Evolutionary conservation across 2,797 vertebrate species (phyloP).

Genomic region (Catostomus latipinnis): DNA sequence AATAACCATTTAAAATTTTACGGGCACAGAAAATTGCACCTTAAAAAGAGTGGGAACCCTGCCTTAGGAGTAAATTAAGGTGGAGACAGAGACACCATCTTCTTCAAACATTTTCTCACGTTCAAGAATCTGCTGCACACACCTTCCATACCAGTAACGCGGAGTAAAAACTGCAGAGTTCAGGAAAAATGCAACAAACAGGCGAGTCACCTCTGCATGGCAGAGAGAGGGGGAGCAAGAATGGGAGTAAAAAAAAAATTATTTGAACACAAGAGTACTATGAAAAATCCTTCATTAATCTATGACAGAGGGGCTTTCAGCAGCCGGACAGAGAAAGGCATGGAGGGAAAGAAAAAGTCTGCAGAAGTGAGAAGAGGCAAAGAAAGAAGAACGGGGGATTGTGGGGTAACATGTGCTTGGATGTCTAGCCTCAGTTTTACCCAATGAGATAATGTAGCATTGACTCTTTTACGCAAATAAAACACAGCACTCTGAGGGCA

Average conservation of each 20-base stretch:
- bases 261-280: conserved; percentile 69
- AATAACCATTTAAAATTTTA: too few relatives aligned
- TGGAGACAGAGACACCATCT: neutral
- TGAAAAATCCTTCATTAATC: conserved; percentile 80
- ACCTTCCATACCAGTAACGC: neutral
- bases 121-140: neutral
- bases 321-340: conserved; percentile 55
- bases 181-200: conserved; percentile 59
- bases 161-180: conserved; percentile 67
- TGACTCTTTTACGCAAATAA: conserved; percentile 54
- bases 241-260: neutral
- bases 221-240: neutral
- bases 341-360: neutral
- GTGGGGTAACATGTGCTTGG: conserved; percentile 25
- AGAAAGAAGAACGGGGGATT: conserved; percentile 24
- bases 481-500: conserved; percentile 43
- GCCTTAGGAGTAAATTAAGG: neutral
- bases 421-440: conserved; percentile 45
- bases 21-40: too few relatives aligned
- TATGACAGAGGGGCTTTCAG: conserved; percentile 75
- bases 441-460: conserved; percentile 58
- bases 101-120: neutral
- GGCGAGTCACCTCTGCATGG: conserved; percentile 38
- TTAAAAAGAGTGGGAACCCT: neutral
- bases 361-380: conserved; percentile 16